Evolutionary conservation across 35 echinoderm and acorn worm genomes (phyloP).

Genomic region (Nesometra sesokonis): DNA sequence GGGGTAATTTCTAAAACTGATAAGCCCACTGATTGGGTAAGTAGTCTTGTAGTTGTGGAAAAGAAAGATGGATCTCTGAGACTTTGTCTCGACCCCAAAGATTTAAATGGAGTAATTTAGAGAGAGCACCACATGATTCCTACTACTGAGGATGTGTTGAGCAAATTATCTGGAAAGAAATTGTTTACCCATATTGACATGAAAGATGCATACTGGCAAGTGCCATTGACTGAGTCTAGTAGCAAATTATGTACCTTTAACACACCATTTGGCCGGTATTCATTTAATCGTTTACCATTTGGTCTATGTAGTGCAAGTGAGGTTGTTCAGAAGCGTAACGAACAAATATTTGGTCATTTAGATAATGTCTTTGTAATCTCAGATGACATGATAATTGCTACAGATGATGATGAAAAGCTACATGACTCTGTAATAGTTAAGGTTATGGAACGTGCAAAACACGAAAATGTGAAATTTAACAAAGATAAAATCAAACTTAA

Average conservation of each 20-base stretch:
- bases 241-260: background rate
- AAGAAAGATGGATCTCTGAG: background rate
- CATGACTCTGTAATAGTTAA: background rate
- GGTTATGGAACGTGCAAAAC: background rate
- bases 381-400: slow-evolving; percentile 6
- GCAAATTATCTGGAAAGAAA: background rate
- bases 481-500: background rate
- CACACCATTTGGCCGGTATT: background rate
- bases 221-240: background rate
- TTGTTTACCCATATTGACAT: background rate
- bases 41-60: background rate
- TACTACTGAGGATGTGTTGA: background rate
- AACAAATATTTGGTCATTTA: background rate
- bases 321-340: background rate
- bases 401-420: background rate
- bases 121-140: slow-evolving; percentile 8
- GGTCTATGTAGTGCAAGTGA: slow-evolving; percentile 11
- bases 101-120: background rate
- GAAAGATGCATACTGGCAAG: background rate
- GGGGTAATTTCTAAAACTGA: background rate
- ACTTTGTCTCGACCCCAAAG: slow-evolving; percentile 6
- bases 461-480: background rate
- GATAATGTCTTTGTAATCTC: background rate
- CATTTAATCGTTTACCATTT: slow-evolving; percentile 1
- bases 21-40: slow-evolving; percentile 10